phyloP scores from a whole-genome alignment of 2,888 invertebrate genomes.

The Ichneumoninae sp. region DNA sequence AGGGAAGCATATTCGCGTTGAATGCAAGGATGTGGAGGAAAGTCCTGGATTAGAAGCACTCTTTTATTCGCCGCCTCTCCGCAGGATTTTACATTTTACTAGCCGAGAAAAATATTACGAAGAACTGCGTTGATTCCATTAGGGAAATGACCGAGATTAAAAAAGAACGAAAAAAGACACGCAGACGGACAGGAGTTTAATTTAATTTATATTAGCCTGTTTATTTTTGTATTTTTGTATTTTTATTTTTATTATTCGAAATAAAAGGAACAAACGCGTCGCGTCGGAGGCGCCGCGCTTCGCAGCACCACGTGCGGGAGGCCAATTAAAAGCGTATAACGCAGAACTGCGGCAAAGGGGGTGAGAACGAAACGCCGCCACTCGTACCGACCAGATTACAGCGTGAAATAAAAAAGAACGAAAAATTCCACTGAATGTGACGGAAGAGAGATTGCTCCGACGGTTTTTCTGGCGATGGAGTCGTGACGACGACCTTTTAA shows the following conservation, averaged over 20 bases:
- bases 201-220: slow-evolving; percentile 7
- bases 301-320: not conserved
- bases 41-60: slow-evolving; percentile 1
- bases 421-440: slow-evolving; percentile 15
- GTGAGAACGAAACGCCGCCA: not conserved
- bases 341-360: not conserved
- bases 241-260: slow-evolving; percentile 3
- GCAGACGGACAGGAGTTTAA: not conserved
- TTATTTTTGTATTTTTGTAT: not conserved
- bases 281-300: not conserved
- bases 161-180: not conserved
- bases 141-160: slow-evolving; percentile 13
- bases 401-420: not conserved
- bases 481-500: not conserved
- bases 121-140: slow-evolving; percentile 2
- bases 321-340: slow-evolving; percentile 35
- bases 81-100: not conserved
- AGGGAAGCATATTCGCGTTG: slow-evolving; percentile 20
- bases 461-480: not conserved
- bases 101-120: slow-evolving; percentile 10
- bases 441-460: not conserved
- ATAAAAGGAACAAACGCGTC: slow-evolving; percentile 19
- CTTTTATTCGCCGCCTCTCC: not conserved
- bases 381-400: slow-evolving; percentile 9
- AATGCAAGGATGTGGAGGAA: slow-evolving; percentile 2